Percentiles rank a stretch among this genome's conserved stretches.
Evolutionary conservation across 1,140 invertebrate genomes (phyloP).

Genomic region (Drosophila miranda): DNA sequence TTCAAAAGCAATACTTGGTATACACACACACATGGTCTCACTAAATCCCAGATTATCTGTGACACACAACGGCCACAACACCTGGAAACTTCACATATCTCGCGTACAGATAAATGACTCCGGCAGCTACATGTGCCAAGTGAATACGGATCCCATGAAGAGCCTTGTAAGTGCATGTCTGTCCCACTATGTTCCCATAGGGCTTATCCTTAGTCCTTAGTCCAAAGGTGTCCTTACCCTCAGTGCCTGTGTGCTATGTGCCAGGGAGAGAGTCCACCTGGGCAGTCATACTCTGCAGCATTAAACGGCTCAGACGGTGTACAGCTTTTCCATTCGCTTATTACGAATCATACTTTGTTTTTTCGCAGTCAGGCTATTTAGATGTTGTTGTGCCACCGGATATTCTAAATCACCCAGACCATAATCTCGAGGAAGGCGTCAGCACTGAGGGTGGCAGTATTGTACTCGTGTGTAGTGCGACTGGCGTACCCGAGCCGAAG

Average conservation of each 20-base stretch:
- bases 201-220: constrained; percentile 14
- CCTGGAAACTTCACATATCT: constrained; percentile 94
- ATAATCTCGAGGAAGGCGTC: constrained; percentile 83
- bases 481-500: constrained; percentile 90
- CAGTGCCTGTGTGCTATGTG: neutral
- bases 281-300: neutral
- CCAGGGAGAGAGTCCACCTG: neutral
- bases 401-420: constrained; percentile 87
- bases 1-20: constrained; percentile 93
- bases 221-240: constrained; percentile 7
- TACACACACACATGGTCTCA: constrained; percentile 94
- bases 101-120: constrained; percentile 94
- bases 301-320: neutral
- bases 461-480: constrained; percentile 89
- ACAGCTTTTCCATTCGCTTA: neutral
- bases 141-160: constrained; percentile 95
- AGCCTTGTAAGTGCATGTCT: constrained; percentile 87
- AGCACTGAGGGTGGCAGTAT: constrained; percentile 90
- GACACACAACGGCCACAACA: constrained; percentile 95
- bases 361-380: constrained; percentile 89
- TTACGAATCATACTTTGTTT: constrained; percentile 3
- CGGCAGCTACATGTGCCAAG: constrained; percentile 95
- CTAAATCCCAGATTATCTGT: constrained; percentile 92
- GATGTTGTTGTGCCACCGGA: constrained; percentile 93
- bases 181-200: constrained; percentile 3